Conservation (phyloP, 2,797 vertebrate genomes). For the Rhynchonycteris naso region DNA sequence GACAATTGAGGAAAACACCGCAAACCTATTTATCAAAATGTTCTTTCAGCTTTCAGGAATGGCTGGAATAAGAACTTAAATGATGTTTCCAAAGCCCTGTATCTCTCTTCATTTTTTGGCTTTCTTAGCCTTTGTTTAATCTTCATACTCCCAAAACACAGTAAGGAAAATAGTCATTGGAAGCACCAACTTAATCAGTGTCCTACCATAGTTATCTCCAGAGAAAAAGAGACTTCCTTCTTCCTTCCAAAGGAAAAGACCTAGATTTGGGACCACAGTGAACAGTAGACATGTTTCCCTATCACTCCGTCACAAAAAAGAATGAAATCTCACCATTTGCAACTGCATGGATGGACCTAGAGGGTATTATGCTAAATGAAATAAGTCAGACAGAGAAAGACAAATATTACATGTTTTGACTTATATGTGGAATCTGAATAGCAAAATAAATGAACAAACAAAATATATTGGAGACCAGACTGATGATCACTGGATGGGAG, state of each 20-base stretch:
- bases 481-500: background rate
- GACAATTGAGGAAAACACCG: background rate
- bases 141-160: background rate
- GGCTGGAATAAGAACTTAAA: conserved; percentile 7
- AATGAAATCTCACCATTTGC: background rate
- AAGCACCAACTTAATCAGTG: background rate
- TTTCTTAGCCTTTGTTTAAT: conserved; percentile 26
- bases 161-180: conserved; percentile 8
- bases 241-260: conserved; percentile 39
- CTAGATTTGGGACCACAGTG: background rate
- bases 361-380: background rate
- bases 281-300: background rate
- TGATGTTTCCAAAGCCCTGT: background rate
- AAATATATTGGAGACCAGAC: background rate
- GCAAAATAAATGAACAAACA: background rate
- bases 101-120: background rate
- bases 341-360: background rate
- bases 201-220: conserved; percentile 4
- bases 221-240: conserved; percentile 11
- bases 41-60: conserved; percentile 45
- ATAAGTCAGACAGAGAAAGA: background rate
- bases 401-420: background rate
- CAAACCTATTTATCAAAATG: conserved; percentile 48
- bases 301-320: background rate
- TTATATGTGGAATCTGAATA: background rate